phyloP scores from a whole-genome alignment of 2,797 vertebrate genomes.

The Diglossa cyanea region DNA sequence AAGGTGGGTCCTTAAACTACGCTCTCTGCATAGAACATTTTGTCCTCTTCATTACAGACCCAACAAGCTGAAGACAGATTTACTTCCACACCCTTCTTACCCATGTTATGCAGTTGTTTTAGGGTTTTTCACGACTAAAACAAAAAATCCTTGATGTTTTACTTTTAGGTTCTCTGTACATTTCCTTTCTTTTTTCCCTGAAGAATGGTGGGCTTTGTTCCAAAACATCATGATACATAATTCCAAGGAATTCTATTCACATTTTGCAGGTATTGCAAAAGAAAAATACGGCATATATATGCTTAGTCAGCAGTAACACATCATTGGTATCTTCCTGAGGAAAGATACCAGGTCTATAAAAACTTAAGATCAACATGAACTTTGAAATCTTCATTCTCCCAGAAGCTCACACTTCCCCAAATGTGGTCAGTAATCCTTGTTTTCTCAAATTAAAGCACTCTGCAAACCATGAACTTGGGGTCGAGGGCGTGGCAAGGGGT shows the following conservation, averaged over 20 bases:
- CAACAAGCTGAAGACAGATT: neutral
- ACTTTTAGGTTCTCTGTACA: neutral
- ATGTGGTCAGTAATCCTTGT: neutral
- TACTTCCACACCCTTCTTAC: neutral
- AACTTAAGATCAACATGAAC: conserved; percentile 58
- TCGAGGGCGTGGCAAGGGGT: conserved; percentile 3
- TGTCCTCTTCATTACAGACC: neutral
- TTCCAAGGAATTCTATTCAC: neutral
- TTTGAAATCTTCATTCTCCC: conserved; percentile 48
- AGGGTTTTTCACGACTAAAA: neutral
- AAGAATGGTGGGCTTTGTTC: neutral
- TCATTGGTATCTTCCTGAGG: conserved; percentile 43
- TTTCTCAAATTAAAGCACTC: conserved; percentile 41
- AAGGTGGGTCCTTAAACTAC: neutral
- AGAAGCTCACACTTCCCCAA: neutral
- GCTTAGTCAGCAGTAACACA: conserved; percentile 9
- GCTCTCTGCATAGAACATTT: neutral
- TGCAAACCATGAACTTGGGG: conserved; percentile 59
- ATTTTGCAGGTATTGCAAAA: conserved; percentile 32
- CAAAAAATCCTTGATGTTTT: neutral
- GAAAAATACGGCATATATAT: neutral
- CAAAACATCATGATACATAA: conserved; percentile 13
- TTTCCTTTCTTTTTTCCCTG: neutral
- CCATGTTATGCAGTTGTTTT: neutral
- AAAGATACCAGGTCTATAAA: conserved; percentile 56